These are phyloP conservation scores for Rana temporaria DNA, from an alignment of 2,113 vertebrate genomes.

Conservation along the genomic window DNA sequence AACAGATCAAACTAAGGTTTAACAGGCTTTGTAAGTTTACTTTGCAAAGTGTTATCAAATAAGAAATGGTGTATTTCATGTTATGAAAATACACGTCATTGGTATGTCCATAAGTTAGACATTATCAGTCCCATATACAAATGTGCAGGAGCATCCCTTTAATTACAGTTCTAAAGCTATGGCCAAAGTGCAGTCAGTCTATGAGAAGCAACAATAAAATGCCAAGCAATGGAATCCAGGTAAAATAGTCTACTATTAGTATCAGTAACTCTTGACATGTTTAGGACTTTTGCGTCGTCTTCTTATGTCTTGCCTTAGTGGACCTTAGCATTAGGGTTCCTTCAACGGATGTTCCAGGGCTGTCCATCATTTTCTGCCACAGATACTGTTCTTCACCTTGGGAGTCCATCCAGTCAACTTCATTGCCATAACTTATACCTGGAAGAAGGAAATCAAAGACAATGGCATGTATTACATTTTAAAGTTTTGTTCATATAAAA, in stretches of 20 bases:
- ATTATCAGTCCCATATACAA: not conserved
- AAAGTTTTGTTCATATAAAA: too few relatives aligned
- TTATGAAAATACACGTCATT: not conserved
- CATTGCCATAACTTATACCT: constrained; percentile 90
- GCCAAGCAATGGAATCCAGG: not conserved
- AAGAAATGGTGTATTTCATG: not conserved
- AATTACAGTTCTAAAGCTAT: not conserved
- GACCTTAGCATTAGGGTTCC: constrained; percentile 91
- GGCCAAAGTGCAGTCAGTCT: not conserved
- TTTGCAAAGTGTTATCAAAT: not conserved
- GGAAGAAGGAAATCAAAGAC: constrained; percentile 32
- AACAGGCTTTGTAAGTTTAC: not conserved
- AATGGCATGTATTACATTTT: too few relatives aligned
- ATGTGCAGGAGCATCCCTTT: not conserved
- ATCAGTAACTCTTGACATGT: not conserved
- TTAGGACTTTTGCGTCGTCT: constrained; percentile 2
- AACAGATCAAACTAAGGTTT: not conserved
- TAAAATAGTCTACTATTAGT: not conserved
- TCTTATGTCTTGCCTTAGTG: constrained; percentile 84
- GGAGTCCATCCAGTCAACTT: constrained; percentile 95
- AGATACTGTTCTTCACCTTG: constrained; percentile 88
- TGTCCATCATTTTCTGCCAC: constrained; percentile 94
- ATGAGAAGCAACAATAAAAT: not conserved
- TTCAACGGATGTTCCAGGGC: constrained; percentile 85
- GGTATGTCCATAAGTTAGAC: not conserved